Conservation (phyloP, 2,113 vertebrate species). For the Eidolon helvum region DNA sequence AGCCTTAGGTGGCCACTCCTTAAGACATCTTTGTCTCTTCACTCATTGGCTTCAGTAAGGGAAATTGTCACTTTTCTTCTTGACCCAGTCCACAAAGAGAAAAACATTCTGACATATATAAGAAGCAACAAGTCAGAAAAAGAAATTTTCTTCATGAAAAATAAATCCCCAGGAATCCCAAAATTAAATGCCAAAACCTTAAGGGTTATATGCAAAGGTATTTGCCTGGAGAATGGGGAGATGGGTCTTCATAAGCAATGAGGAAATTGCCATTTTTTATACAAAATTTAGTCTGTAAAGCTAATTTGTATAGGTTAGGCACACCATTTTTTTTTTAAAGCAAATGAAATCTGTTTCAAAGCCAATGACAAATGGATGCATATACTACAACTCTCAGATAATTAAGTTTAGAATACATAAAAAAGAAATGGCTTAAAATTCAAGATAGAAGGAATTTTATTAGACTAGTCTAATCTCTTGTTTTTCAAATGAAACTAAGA, state of each 20-base stretch:
- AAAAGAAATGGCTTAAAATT: not conserved
- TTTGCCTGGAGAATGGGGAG: not conserved
- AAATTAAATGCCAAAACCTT: not conserved
- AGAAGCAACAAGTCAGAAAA: slow-evolving; percentile 2
- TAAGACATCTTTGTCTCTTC: not conserved
- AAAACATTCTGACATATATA: not conserved
- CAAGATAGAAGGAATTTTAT: not conserved
- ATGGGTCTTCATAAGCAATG: not conserved
- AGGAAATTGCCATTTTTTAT: not conserved
- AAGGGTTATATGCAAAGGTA: not conserved
- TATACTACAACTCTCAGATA: not conserved
- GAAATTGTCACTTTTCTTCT: not conserved
- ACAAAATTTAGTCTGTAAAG: not conserved
- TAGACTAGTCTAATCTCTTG: not conserved
- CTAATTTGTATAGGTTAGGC: not conserved
- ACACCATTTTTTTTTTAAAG: not conserved
- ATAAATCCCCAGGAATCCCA: not conserved
- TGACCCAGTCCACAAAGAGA: not conserved
- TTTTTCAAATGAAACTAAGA: slow-evolving; percentile 19
- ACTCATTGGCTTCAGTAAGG: not conserved
- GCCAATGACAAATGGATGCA: not conserved
- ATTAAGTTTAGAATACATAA: not conserved
- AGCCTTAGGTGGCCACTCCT: not conserved
- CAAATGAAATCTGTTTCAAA: not conserved
- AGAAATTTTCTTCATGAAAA: not conserved